Base-by-base conservation (phyloP, 2,797 vertebrate species). In the Diceros bicornis region DNA sequence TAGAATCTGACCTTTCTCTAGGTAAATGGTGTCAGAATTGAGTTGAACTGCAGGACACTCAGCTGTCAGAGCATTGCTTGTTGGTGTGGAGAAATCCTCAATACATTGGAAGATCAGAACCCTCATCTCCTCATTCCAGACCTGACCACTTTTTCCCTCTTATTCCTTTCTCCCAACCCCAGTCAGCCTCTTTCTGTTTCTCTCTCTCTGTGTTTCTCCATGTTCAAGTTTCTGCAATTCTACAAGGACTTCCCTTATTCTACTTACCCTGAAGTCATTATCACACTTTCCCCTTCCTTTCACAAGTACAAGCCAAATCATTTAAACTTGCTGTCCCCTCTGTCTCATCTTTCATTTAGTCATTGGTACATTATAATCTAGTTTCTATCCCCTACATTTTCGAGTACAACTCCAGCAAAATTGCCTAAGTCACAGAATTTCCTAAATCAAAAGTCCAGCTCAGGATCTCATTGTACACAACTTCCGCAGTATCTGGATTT, bases 361-460 rank as follows among this genome's bases (percentile, higher is more conserved):
- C 75, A 81, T 7, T 82, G 32, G 27, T 17, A 37, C 37, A 32
- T 77, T 61, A 47, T 69, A 82, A 81, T 77, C 44, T 64, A 96
- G 11, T 69, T 94, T 92, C 44, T 91, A 29, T n/a, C 21, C 7
- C 7, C n/a, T 68, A 89, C 14, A 66, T 61, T 90, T 89, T 85
- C 59, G 34, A 87, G 41, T 27, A 57, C 23, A 81, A 16, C 75
- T 81, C 50, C 44, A 75, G 16, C 68, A 88, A 84, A 90, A 74
- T 6, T 84, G 21, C 52, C 50, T 57, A 83, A 71, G 61, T 83
- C 61, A 93, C 4, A 83, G 16, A 86, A 77, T 84, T 93, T 88
- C 55, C 90, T 59, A 79, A 72, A 86, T 89, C 59, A 69, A 84
- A 95, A 86, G 11, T 34, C 59, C 27, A 88, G 23, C 21, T 86